phyloP scores from a whole-genome alignment of 2,797 vertebrate genomes.

The Arrhamphus sclerolepis region DNA sequence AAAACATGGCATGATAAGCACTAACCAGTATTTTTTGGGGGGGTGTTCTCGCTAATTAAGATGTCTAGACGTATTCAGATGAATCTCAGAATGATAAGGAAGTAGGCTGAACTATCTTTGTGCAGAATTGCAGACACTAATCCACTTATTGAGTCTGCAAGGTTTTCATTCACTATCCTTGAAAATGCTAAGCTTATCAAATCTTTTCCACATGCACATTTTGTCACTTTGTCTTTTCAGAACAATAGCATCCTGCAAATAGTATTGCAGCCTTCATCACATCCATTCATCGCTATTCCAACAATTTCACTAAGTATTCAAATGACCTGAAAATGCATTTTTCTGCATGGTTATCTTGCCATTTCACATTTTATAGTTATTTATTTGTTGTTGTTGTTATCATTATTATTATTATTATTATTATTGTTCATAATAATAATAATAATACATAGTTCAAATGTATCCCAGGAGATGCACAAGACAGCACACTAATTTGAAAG shows the following conservation, averaged over 20 bases:
- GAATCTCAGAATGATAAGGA: slow-evolving; percentile 77
- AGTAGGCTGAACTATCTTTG: slow-evolving; percentile 67
- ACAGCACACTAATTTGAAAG: slow-evolving; percentile 16
- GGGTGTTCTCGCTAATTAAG: slow-evolving; percentile 72
- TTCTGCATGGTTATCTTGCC: background rate
- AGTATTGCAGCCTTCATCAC: slow-evolving; percentile 56
- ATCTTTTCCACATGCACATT: slow-evolving; percentile 71
- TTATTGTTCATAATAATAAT: too few relatives aligned
- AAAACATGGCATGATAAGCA: slow-evolving; percentile 63
- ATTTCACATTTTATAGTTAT: background rate
- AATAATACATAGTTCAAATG: too few relatives aligned
- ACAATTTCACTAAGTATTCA: slow-evolving; percentile 54
- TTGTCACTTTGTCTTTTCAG: slow-evolving; percentile 70
- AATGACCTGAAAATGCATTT: slow-evolving; percentile 39
- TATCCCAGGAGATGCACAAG: too few relatives aligned
- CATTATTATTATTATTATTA: background rate
- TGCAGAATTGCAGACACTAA: slow-evolving; percentile 64
- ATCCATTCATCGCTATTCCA: slow-evolving; percentile 47
- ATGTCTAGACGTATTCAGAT: slow-evolving; percentile 84
- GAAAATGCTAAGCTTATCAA: slow-evolving; percentile 76
- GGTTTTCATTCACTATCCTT: slow-evolving; percentile 62
- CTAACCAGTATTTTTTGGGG: slow-evolving; percentile 55
- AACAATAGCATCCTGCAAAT: slow-evolving; percentile 72
- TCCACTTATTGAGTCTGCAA: slow-evolving; percentile 73
- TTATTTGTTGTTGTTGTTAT: background rate